These are phyloP conservation scores for Psittacara wagleri DNA, from an alignment of 2,113 vertebrate genomes.

Conservation along the genomic window DNA sequence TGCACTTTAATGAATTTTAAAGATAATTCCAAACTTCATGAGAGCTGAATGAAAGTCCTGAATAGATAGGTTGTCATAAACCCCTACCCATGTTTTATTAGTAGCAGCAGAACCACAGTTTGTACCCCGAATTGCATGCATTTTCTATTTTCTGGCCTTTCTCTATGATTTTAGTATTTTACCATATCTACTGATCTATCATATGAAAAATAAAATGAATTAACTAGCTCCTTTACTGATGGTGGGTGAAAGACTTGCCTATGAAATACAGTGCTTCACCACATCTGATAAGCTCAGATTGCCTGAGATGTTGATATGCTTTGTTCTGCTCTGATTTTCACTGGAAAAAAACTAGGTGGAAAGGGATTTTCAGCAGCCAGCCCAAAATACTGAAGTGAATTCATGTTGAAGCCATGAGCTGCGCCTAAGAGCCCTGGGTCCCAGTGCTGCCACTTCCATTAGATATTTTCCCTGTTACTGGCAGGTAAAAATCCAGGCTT, in stretches of 20 bases:
- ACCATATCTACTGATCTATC: not conserved
- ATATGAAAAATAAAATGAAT: not conserved
- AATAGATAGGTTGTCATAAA: not conserved
- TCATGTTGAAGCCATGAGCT: not conserved
- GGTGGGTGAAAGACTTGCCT: not conserved
- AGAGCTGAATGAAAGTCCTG: not conserved
- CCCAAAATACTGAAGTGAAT: not conserved
- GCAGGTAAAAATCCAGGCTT: not conserved
- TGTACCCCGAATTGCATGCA: not conserved
- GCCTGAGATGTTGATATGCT: not conserved
- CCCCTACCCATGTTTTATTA: not conserved
- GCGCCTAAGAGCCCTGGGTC: not conserved
- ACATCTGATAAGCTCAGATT: not conserved
- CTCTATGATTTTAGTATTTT: not conserved
- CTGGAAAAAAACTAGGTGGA: not conserved
- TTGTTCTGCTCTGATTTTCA: not conserved
- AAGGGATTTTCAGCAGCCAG: not conserved
- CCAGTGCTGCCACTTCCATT: not conserved
- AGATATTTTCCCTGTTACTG: not conserved
- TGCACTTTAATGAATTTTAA: not conserved
- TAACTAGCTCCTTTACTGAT: not conserved
- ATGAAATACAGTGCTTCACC: not conserved
- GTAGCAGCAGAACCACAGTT: not conserved
- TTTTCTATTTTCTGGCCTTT: not conserved
- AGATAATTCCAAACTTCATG: not conserved